A percentile compares a stretch with the other conserved stretches of the same genome.
phyloP scores from a whole-genome alignment of 2,797 vertebrate genomes.

The Bradypodion ventrale region DNA sequence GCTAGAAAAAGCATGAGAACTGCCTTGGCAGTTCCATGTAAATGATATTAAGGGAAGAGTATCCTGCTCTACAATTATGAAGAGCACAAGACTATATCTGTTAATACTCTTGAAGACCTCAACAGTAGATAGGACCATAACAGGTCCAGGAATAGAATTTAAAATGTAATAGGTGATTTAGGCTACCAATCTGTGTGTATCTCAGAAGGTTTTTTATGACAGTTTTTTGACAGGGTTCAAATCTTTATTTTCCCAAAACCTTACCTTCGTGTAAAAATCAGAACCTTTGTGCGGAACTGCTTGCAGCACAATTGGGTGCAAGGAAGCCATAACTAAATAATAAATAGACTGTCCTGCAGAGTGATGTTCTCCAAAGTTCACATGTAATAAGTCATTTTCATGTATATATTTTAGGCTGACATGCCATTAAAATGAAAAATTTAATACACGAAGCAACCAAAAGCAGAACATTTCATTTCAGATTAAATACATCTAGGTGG shows the following conservation, averaged over 20 bases:
- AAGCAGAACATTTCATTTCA: conserved; percentile 61
- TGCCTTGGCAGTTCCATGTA: too few relatives aligned
- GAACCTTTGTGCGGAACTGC: conserved; percentile 7
- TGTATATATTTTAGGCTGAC: conserved; percentile 60
- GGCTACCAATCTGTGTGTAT: not conserved
- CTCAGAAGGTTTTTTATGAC: not conserved
- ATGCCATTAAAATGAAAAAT: conserved; percentile 74
- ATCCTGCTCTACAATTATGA: too few relatives aligned
- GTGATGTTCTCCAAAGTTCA: conserved; percentile 52
- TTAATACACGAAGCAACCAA: conserved; percentile 64
- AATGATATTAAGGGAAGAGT: too few relatives aligned
- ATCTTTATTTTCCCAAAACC: not conserved
- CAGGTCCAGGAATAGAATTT: not conserved
- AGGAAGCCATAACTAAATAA: conserved; percentile 68
- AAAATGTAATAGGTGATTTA: not conserved
- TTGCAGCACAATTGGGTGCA: conserved; percentile 35
- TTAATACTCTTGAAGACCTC: too few relatives aligned
- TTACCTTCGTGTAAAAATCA: conserved; percentile 9
- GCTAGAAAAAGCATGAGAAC: too few relatives aligned
- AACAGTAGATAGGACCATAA: not conserved
- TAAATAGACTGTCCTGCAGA: conserved; percentile 51
- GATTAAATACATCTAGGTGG: conserved; percentile 54
- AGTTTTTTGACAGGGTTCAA: not conserved
- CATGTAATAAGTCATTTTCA: conserved; percentile 55
- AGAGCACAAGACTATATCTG: too few relatives aligned